Percentiles rank a stretch among this genome's conserved stretches.
These are phyloP conservation scores for Bubalus kerabau DNA, from an alignment of 2,113 vertebrate genomes.

Conservation along the genomic window DNA sequence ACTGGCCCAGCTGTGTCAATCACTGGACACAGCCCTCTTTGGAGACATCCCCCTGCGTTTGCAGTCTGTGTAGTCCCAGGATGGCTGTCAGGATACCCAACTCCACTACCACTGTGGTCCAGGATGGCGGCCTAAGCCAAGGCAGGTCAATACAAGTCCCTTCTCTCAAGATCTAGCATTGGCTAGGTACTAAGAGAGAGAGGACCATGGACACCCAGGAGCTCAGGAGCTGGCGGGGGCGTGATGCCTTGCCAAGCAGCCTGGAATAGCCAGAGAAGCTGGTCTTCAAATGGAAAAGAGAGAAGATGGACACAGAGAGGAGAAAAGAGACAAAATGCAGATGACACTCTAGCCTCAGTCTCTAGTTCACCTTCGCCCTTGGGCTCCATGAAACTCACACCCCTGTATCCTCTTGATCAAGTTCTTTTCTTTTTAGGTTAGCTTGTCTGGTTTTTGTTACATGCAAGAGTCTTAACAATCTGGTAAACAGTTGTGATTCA, in stretches of 20 bases:
- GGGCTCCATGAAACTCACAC: background rate
- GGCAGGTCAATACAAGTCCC: background rate
- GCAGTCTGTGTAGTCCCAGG: background rate
- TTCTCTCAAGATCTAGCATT: background rate
- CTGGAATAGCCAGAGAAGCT: background rate
- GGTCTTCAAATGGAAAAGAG: background rate
- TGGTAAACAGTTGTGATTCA: background rate
- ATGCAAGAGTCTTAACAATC: background rate
- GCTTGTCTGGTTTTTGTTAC: background rate
- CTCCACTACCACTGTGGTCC: background rate
- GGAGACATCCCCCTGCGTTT: background rate
- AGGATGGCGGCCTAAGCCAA: background rate
- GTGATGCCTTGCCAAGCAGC: background rate
- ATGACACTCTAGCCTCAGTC: background rate
- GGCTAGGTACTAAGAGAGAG: background rate
- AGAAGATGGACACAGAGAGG: background rate
- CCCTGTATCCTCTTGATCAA: background rate
- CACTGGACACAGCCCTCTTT: background rate
- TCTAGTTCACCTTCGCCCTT: background rate
- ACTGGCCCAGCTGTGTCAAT: background rate
- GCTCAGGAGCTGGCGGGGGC: background rate
- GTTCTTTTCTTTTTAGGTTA: background rate
- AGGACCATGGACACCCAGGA: rapidly evolving
- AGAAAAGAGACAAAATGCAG: background rate
- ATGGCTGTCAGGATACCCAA: too few relatives aligned